Percentiles rank a stretch among this genome's conserved stretches.
Conservation (phyloP, 2,113 vertebrate genomes). For the Felis chaus region DNA sequence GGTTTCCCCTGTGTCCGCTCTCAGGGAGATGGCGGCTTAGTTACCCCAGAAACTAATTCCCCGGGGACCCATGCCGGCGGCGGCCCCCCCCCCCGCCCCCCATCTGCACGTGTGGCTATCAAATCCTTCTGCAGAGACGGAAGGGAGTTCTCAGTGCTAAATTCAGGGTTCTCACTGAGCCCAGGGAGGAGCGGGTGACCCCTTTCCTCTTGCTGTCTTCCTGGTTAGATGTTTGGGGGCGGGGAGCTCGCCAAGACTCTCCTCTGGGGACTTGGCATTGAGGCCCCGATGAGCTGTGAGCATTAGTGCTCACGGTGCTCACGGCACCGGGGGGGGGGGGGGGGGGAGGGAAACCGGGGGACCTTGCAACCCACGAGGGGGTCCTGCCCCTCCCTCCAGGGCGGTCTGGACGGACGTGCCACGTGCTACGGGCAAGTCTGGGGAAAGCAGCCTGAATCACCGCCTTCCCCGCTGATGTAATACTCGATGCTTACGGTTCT, state of each 20-base stretch:
- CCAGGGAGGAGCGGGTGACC: background rate
- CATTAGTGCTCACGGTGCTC: background rate
- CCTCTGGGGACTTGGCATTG: background rate
- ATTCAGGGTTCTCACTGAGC: background rate
- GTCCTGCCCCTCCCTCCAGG: background rate
- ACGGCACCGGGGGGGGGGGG: fast-evolving
- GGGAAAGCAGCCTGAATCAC: background rate
- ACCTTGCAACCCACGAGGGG: too few species aligned
- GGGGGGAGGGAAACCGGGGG: background rate
- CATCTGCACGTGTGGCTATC: fast-evolving
- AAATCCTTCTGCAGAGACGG: background rate
- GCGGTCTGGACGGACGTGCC: background rate
- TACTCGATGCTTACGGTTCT: background rate
- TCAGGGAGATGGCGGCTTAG: background rate
- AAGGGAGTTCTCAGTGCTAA: fast-evolving
- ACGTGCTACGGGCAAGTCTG: fast-evolving
- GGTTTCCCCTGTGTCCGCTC: background rate
- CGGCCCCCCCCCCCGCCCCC: too few species aligned
- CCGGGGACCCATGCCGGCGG: background rate
- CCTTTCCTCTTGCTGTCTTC: background rate
- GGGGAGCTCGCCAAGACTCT: background rate
- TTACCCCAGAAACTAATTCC: background rate
- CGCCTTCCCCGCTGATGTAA: background rate
- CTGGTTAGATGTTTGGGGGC: background rate
- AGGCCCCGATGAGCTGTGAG: background rate